phyloP scores from a whole-genome alignment of 2,888 invertebrate genomes.

The Cephus pulcher region DNA sequence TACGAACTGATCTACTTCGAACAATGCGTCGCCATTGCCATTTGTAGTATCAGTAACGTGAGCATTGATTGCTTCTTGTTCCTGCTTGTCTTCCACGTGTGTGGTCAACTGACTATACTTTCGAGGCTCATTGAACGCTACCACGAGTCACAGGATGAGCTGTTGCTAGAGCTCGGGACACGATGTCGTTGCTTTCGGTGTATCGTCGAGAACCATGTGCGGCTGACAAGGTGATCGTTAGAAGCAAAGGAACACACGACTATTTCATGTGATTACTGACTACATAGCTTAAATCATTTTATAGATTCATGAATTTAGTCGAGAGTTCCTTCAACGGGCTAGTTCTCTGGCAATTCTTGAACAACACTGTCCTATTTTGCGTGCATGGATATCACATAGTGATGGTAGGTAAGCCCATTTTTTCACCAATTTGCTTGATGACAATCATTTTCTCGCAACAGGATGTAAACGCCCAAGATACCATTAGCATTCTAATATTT shows the following conservation, averaged over 20 bases:
- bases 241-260: too few species aligned
- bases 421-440: conserved; percentile 15
- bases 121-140: conserved; percentile 15
- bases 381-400: conserved; percentile 21
- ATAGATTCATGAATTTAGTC: conserved; percentile 30
- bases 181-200: too few species aligned
- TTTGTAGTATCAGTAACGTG: conserved; percentile 7
- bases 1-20: conserved; percentile 27
- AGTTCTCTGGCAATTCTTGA: conserved; percentile 12
- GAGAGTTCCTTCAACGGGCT: conserved; percentile 22
- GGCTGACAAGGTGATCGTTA: too few species aligned
- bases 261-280: too few species aligned
- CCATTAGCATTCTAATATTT: too few species aligned
- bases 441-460: conserved; percentile 10
- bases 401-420: conserved; percentile 7
- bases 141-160: too few species aligned
- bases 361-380: conserved; percentile 19
- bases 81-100: conserved; percentile 30
- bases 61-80: conserved; percentile 26
- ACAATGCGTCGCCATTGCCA: conserved; percentile 14
- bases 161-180: too few species aligned
- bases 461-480: too few species aligned
- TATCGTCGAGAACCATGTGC: too few species aligned
- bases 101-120: conserved; percentile 31
- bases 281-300: background rate